These are phyloP conservation scores for Apodemus agrarius DNA, from an alignment of 2,797 vertebrate genomes.

Conservation along the genomic window DNA sequence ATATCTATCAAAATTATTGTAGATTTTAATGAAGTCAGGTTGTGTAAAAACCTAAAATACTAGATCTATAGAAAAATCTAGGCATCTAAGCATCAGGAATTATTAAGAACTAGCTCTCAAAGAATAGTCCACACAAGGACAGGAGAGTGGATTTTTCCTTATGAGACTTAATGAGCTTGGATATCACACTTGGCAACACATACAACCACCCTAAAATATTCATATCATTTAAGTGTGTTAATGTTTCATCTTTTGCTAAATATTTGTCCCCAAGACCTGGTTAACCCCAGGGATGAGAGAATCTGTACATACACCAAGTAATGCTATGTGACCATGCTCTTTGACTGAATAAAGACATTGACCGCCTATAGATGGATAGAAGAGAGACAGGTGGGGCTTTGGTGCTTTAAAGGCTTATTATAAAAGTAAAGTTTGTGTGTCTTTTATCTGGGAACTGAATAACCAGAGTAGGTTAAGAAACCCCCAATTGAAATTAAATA, in stretches of 20 bases:
- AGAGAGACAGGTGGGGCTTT: neutral
- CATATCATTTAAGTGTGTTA: neutral
- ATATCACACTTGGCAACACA: constrained; percentile 6
- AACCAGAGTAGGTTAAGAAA: neutral
- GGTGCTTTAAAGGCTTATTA: neutral
- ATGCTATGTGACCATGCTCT: neutral
- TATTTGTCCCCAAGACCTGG: neutral
- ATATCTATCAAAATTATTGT: constrained; percentile 60
- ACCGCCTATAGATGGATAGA: neutral
- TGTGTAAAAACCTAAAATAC: constrained; percentile 58
- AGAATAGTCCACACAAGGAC: neutral
- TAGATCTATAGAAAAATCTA: constrained; percentile 13
- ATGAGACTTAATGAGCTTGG: constrained; percentile 37
- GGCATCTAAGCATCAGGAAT: neutral
- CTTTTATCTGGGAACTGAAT: neutral
- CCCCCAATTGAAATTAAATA: neutral
- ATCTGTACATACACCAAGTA: neutral
- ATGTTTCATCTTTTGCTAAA: neutral
- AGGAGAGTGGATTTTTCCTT: neutral
- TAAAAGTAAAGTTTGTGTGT: neutral
- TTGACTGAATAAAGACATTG: neutral
- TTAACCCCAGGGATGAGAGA: neutral
- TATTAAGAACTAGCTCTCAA: constrained; percentile 50
- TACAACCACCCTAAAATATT: neutral
- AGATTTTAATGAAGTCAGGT: constrained; percentile 51